A percentile compares a stretch with the other conserved stretches of the same genome.
These are phyloP conservation scores for Drosophila nasuta DNA, from an alignment of 1,140 invertebrate genomes.

Conservation along the genomic window DNA sequence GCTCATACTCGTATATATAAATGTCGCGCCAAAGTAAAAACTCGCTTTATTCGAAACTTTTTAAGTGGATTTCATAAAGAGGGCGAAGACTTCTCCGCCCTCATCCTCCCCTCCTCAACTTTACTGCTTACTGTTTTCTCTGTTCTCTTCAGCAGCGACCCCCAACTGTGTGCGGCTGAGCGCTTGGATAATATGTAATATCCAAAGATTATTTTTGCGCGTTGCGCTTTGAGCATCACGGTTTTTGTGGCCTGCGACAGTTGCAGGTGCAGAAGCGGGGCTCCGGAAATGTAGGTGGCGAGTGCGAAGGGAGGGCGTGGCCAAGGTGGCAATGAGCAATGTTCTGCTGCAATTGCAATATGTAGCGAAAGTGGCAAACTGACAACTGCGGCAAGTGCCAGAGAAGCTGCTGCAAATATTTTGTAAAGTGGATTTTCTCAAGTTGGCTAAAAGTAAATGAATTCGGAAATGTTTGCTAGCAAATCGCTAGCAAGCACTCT, in stretches of 20 bases:
- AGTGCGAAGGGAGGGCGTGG: conserved; percentile 19
- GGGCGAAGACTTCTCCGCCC: conserved; percentile 6
- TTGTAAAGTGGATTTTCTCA: conserved; percentile 75
- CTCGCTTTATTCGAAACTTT: conserved; percentile 67
- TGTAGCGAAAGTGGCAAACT: conserved; percentile 37
- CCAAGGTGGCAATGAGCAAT: conserved; percentile 37
- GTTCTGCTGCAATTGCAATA: conserved; percentile 54
- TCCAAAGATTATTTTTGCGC: conserved; percentile 70
- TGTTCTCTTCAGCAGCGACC: background rate
- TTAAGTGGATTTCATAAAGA: conserved; percentile 78
- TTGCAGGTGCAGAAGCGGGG: conserved; percentile 43
- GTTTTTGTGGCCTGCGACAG: conserved; percentile 64
- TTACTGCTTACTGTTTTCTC: background rate
- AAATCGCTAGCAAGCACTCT: background rate
- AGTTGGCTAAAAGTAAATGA: conserved; percentile 67
- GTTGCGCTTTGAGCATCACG: conserved; percentile 42
- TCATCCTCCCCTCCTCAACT: background rate
- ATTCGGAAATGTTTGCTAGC: conserved; percentile 57
- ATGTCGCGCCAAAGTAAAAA: conserved; percentile 63
- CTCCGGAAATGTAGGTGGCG: background rate
- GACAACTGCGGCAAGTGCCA: conserved; percentile 57
- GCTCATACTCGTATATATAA: conserved; percentile 43
- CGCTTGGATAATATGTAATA: conserved; percentile 74
- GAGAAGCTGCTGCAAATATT: conserved; percentile 64
- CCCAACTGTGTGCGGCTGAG: conserved; percentile 19